Evolutionary conservation across 2,888 invertebrate species (phyloP).

Genomic region (Serripes groenlandicus): DNA sequence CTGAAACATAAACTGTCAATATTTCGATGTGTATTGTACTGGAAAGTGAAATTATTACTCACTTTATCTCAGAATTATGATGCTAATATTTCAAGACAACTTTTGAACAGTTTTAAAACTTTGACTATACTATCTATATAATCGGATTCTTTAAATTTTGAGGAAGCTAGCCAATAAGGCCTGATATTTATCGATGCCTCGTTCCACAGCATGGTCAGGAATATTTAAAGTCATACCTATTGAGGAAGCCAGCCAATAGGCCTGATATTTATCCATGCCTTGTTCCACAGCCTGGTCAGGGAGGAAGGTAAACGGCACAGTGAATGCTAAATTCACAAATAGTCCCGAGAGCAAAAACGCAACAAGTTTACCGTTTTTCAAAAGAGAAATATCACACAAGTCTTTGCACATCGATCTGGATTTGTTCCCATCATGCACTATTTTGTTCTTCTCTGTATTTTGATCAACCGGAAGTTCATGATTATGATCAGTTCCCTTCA

Average conservation of each 20-base stretch:
- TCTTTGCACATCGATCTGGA: background rate
- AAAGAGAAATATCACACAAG: slow-evolving; percentile 26
- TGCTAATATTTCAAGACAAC: too few relatives aligned
- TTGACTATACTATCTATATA: too few relatives aligned
- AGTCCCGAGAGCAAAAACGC: slow-evolving; percentile 41
- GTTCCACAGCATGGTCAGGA: slow-evolving; percentile 52
- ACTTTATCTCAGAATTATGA: too few relatives aligned
- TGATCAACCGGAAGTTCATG: background rate
- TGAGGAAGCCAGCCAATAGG: slow-evolving; percentile 45
- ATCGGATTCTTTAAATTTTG: too few relatives aligned
- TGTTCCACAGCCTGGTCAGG: slow-evolving; percentile 51
- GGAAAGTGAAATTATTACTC: too few relatives aligned
- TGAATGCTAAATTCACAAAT: slow-evolving; percentile 33
- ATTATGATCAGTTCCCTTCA: background rate
- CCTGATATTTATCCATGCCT: slow-evolving; percentile 45
- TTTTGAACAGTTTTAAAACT: too few relatives aligned
- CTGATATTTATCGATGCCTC: slow-evolving; percentile 41
- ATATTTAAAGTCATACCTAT: slow-evolving; percentile 50
- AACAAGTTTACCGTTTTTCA: slow-evolving; percentile 17
- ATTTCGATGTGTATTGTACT: too few relatives aligned
- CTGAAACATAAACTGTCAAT: too few relatives aligned
- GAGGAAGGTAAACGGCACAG: slow-evolving; percentile 39
- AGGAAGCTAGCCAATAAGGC: slow-evolving; percentile 46
- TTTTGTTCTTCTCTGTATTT: background rate
- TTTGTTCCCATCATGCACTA: background rate